Evolutionary conservation across 2,797 vertebrate species (phyloP).

Genomic region (Eulemur mongoz): DNA sequence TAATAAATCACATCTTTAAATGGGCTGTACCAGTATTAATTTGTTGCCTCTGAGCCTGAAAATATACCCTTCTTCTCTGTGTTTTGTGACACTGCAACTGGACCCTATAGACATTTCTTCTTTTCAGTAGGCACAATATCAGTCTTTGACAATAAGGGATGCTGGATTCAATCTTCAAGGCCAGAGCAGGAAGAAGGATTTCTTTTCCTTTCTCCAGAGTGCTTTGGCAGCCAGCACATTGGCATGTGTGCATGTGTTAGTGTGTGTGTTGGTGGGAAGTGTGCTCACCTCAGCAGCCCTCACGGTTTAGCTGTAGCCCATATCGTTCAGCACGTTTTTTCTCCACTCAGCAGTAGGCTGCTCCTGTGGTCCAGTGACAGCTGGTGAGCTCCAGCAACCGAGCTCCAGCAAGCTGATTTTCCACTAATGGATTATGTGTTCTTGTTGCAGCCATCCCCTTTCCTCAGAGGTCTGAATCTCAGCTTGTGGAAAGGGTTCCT

Average conservation of each 20-base stretch:
- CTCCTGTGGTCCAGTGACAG: too few relatives aligned
- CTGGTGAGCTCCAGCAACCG: not conserved
- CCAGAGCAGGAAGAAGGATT: not conserved
- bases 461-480: not conserved
- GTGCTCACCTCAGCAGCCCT: not conserved
- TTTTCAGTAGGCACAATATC: not conserved
- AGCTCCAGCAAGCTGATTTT: not conserved
- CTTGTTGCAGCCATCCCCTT: not conserved
- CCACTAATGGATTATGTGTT: too few relatives aligned
- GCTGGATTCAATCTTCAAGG: not conserved
- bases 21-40: not conserved
- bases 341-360: not conserved
- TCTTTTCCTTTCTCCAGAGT: not conserved
- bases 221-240: not conserved
- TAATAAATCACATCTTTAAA: conserved; percentile 7
- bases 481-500: not conserved
- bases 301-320: not conserved
- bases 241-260: too few relatives aligned
- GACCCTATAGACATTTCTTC: not conserved
- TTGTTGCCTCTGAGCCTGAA: not conserved
- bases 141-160: not conserved
- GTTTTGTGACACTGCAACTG: not conserved
- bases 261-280: not conserved
- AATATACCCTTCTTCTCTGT: not conserved
- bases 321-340: not conserved